A percentile compares a stretch with the other conserved stretches of the same genome.
Evolutionary conservation across 2,797 vertebrate genomes (phyloP).

Genomic region (Sebastes melanostomus): DNA sequence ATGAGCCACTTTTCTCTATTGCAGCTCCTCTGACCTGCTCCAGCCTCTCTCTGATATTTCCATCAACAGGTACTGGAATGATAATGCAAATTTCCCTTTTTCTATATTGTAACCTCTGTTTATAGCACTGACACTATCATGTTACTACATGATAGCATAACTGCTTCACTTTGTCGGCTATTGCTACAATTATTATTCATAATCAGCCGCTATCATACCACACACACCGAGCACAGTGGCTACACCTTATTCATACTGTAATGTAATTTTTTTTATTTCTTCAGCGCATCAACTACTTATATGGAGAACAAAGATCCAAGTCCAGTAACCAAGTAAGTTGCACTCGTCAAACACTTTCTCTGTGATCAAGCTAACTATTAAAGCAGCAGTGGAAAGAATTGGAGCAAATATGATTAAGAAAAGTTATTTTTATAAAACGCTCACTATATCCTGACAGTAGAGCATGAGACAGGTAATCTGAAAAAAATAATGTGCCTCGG

Average conservation of each 20-base stretch:
- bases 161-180: conserved; percentile 12
- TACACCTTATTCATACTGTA: not conserved
- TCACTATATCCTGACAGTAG: too few relatives aligned
- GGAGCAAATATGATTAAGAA: too few relatives aligned
- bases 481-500: too few relatives aligned
- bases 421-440: too few relatives aligned
- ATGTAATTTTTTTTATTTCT: not conserved
- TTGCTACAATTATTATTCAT: conserved; percentile 26
- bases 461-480: too few relatives aligned
- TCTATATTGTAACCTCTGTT: conserved; percentile 24
- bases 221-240: not conserved
- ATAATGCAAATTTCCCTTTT: conserved; percentile 46
- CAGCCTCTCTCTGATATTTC: conserved; percentile 66
- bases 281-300: conserved; percentile 23
- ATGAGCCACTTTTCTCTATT: conserved; percentile 72
- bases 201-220: not conserved
- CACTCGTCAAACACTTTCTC: not conserved
- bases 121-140: conserved; percentile 15
- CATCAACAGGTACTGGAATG: conserved; percentile 71
- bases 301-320: conserved; percentile 20
- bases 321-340: conserved; percentile 30
- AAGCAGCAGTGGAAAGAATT: not conserved
- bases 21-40: conserved; percentile 74
- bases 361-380: not conserved
- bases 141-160: conserved; percentile 26